phyloP scores from a whole-genome alignment of 2,113 vertebrate species.

The Hippocampus barbouri region DNA sequence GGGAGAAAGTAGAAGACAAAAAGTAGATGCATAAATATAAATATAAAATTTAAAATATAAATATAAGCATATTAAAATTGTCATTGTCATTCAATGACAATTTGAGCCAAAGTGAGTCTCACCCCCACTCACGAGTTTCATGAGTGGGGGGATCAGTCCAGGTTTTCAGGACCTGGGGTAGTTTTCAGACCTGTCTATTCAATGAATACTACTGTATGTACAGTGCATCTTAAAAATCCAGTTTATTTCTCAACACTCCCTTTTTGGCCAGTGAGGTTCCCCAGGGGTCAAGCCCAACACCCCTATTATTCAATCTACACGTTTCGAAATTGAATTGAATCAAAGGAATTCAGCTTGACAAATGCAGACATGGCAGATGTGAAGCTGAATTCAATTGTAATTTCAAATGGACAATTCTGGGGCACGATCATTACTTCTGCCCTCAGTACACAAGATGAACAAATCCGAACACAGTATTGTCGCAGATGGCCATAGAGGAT shows the following conservation, averaged over 20 bases:
- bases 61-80: too few relatives aligned
- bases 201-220: too few relatives aligned
- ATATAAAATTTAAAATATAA: too few relatives aligned
- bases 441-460: background rate
- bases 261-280: background rate
- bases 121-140: too few relatives aligned
- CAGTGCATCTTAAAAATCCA: too few relatives aligned
- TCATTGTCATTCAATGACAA: too few relatives aligned
- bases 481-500: slow-evolving; percentile 39
- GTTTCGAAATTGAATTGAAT: background rate
- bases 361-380: background rate
- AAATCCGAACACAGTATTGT: slow-evolving; percentile 15
- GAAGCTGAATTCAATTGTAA: background rate
- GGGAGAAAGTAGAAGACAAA: too few relatives aligned
- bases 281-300: background rate
- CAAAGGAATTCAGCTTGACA: background rate
- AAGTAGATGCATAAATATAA: too few relatives aligned
- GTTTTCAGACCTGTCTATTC: too few relatives aligned
- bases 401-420: background rate
- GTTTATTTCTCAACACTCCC: background rate
- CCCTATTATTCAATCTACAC: background rate
- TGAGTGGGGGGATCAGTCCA: too few relatives aligned
- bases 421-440: background rate
- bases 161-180: too few relatives aligned
- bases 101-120: too few relatives aligned